Conservation (phyloP, 2,797 vertebrate species). For the Helarctos malayanus region DNA sequence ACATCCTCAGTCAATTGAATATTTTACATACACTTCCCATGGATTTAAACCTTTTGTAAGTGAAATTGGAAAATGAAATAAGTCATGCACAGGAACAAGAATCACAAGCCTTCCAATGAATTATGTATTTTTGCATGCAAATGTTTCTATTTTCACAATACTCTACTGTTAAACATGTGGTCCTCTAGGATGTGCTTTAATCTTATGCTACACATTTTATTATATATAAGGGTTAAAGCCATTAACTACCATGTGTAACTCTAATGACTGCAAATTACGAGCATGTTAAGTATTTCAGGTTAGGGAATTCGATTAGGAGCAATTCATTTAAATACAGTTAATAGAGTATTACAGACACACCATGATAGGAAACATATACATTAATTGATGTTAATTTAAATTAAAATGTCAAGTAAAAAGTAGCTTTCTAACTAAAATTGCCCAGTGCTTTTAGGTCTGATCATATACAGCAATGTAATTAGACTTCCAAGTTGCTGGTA, state of each 20-base stretch:
- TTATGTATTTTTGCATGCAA: constrained; percentile 78
- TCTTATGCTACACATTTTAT: constrained; percentile 62
- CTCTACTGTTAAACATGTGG: constrained; percentile 51
- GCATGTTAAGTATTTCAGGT: constrained; percentile 21
- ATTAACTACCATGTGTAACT: constrained; percentile 61
- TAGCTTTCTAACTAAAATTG: constrained; percentile 65
- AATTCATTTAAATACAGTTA: constrained; percentile 1
- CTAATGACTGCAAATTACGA: constrained; percentile 40
- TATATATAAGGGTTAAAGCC: constrained; percentile 60
- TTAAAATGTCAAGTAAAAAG: constrained; percentile 66
- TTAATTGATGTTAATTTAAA: neutral
- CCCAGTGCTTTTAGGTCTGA: constrained; percentile 67
- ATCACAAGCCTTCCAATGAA: constrained; percentile 68
- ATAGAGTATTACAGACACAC: constrained; percentile 48
- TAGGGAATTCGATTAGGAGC: constrained; percentile 41
- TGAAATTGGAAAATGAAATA: constrained; percentile 83
- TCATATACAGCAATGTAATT: neutral
- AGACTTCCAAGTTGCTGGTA: constrained; percentile 11
- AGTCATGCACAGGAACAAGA: constrained; percentile 76
- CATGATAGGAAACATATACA: constrained; percentile 63
- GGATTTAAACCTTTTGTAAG: constrained; percentile 81
- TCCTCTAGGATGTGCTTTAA: constrained; percentile 55
- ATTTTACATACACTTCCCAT: constrained; percentile 49
- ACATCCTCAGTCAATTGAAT: constrained; percentile 68
- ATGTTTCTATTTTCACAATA: constrained; percentile 76